Conservation (phyloP, 1,140 invertebrate genomes). For the Drosophila nasuta region DNA sequence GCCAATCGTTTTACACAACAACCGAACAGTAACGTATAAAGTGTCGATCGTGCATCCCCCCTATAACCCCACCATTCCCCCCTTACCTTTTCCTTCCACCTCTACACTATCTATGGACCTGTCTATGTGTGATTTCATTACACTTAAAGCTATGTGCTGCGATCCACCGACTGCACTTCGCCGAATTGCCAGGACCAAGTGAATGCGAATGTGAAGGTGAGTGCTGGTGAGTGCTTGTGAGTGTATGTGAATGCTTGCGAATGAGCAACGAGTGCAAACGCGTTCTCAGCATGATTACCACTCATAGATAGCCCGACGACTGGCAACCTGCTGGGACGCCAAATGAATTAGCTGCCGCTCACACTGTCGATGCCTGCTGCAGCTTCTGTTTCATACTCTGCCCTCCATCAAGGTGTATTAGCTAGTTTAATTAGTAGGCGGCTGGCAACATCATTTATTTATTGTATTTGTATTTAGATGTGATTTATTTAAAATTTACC, state of each 20-base stretch:
- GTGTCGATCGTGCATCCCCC: conserved; percentile 63
- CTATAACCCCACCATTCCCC: conserved; percentile 1
- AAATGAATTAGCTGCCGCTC: conserved; percentile 73
- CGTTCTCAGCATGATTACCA: conserved; percentile 76
- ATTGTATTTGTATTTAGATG: no score
- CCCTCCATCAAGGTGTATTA: conserved; percentile 6
- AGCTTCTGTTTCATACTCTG: conserved; percentile 31
- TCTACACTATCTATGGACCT: conserved; percentile 30
- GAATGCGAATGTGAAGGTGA: not conserved
- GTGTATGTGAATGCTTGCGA: conserved; percentile 42
- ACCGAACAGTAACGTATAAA: conserved; percentile 59
- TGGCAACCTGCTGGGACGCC: conserved; percentile 75
- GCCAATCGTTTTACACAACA: conserved; percentile 82
- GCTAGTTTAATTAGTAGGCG: conserved; percentile 6
- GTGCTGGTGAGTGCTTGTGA: conserved; percentile 7
- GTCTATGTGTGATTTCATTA: conserved; percentile 78
- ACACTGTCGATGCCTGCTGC: conserved; percentile 32
- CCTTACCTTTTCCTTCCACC: not conserved
- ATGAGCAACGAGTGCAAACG: conserved; percentile 60
- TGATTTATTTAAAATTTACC: no score
- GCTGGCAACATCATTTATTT: no score
- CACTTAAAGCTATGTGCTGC: conserved; percentile 62
- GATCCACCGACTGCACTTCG: conserved; percentile 49
- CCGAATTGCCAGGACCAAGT: conserved; percentile 56
- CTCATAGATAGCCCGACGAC: conserved; percentile 64